Conservation (phyloP, 2,113 vertebrate genomes). For the Pogonocichla stellata region DNA sequence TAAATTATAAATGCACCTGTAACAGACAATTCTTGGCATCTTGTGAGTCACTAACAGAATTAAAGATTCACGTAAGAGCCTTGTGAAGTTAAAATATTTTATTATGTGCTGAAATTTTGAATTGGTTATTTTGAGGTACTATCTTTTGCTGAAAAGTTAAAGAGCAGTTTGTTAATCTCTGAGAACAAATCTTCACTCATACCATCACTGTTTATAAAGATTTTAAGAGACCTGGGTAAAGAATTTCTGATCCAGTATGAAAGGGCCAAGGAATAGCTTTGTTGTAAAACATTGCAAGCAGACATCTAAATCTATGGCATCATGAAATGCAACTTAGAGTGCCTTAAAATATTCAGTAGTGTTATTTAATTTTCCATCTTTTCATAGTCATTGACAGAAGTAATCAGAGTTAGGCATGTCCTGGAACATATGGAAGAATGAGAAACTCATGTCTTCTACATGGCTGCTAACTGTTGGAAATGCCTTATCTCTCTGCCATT, state of each 20-base stretch:
- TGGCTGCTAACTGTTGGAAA: not conserved
- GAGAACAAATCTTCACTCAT: not conserved
- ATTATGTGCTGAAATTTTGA: not conserved
- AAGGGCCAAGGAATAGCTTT: not conserved
- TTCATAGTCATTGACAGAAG: not conserved
- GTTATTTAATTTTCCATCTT: not conserved
- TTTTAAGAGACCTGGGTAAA: not conserved
- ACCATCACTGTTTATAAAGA: not conserved
- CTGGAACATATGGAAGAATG: not conserved
- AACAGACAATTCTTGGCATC: not conserved
- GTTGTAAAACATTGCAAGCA: not conserved
- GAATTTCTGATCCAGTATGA: not conserved
- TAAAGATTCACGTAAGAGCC: not conserved
- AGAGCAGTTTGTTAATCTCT: not conserved
- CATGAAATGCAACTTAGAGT: not conserved
- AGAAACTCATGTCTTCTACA: not conserved
- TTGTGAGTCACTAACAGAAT: not conserved
- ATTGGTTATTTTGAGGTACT: not conserved
- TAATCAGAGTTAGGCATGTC: not conserved
- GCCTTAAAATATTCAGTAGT: not conserved
- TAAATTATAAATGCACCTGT: not conserved
- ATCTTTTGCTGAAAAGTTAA: not conserved
- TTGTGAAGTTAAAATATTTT: slow-evolving; percentile 20
- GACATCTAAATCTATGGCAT: not conserved
- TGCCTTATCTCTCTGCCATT: not conserved